Evolutionary conservation across 2,113 vertebrate species (phyloP).

Genomic region (Trichomycterus rosablanca): DNA sequence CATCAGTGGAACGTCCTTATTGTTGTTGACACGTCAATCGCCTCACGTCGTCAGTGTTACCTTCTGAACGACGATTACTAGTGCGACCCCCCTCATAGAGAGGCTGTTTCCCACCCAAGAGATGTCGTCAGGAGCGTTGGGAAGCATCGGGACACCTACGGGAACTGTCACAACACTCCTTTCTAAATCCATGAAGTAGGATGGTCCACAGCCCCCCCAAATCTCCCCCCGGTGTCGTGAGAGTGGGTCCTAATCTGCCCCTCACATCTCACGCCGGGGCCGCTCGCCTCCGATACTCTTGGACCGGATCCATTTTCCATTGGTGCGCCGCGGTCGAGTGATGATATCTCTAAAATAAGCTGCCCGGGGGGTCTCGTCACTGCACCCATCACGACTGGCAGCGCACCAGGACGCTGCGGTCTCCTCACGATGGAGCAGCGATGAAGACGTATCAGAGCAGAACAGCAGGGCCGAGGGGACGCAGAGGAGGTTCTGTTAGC

Average conservation of each 20-base stretch:
- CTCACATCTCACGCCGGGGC: slow-evolving; percentile 60
- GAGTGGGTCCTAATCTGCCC: slow-evolving; percentile 24
- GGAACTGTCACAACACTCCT: no score
- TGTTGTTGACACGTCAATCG: background rate
- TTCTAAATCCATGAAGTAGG: no score
- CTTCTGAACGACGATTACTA: background rate
- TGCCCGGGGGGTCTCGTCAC: background rate
- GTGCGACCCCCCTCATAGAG: background rate
- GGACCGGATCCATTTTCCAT: slow-evolving; percentile 17
- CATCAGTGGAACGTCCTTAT: background rate
- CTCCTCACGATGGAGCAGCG: background rate
- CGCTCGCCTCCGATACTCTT: slow-evolving; percentile 18
- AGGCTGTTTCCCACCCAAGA: background rate
- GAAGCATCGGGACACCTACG: no score
- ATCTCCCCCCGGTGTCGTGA: no score
- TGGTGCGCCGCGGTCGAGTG: slow-evolving; percentile 15
- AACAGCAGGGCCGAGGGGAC: background rate
- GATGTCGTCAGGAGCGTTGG: background rate
- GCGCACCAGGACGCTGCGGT: background rate
- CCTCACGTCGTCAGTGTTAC: background rate
- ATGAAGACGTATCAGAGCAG: no score
- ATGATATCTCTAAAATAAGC: slow-evolving; percentile 26
- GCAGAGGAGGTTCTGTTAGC: no score
- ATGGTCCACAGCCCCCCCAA: no score
- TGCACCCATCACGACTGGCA: background rate